Evolutionary conservation across 2,113 vertebrate species (phyloP), one percentile per base, ranked within the genome.

Genomic region (Rhea pennata): DNA sequence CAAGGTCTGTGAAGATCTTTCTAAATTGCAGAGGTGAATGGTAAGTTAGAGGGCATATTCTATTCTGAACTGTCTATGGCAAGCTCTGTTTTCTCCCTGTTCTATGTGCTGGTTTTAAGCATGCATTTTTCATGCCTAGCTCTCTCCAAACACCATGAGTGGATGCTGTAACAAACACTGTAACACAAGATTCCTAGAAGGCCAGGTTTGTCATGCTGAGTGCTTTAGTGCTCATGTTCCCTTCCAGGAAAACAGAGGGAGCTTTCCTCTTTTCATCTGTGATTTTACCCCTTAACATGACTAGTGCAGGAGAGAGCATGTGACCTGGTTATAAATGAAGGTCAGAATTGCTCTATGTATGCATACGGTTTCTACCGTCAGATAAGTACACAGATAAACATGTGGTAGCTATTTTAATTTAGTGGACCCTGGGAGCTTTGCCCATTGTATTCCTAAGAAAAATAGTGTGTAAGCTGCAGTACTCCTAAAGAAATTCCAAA

Each of bases 361-460:
- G 50, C 61, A 72, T 39, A 9, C 67, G 72, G 69, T 91, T 96
- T 87, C 72, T 86, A 67, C 71, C 13, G 74, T 70, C 82, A 90
- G 87, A 91, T 88, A 87, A 96, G 78, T 61, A 80, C n/a, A 62
- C 73, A 87, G 93, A 93, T 95, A 96, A 94, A 91, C 77, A 75
- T 72, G 42, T 92, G 58, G 78, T 95, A 91, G 67, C 50, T 91
- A 70, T 96, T 95, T 92, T 89, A 95, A 96, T 96, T 91, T 92
- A 44, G 91, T 80, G 58, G 64, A 46, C 21, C 39, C 53, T 59
- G 20, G 77, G 84, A 95, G 59, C 27, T 87, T 93, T 95, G 81
- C 84, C 66, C 74, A 27, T 76, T 88, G 71, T 86, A 26, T 75
- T 96, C 50, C 58, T 10, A 80, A 87, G 62, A 44, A n/a, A 9